Base-by-base conservation (phyloP, 92 coral and sea anemone species). In the Parazoanthus atlanticus region DNA sequence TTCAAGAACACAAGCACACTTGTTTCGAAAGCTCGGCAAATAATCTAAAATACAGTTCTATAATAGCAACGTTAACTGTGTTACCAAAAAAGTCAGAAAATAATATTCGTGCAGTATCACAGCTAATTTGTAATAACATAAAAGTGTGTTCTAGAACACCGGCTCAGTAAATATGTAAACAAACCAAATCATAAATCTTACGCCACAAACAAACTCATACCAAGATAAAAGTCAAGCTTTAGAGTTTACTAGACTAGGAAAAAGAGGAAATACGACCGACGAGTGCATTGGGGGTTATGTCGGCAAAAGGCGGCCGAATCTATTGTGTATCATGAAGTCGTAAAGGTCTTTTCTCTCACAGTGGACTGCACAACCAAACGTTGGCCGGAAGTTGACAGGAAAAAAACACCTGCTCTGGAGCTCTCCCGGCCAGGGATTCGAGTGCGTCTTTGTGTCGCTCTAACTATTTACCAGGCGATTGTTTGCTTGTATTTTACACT, bases 401-500 rank as follows among this genome's bases (percentile, higher is more conserved):
- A 46, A 78, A 77, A 78, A 11, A 17, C 58, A 78, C 82, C 82
- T 78, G 82, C 82, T 29, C 16, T 16, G 13, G 21, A 28, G 38
- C 76, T 29, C 33, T 71, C 61, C 66, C 32, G 29, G 82, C 58
- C 32, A 11, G 31, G 82, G 65, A 46, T 78, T 78, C 82, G 82
- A 46, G 65, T 78, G 82, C 19, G 25, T n/a, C 81, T 77, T 77
- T 77, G 81, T 77, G 81, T 29, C 3, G 56, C 16, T 26, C 29
- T 3, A 43, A 13, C 81, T 77, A 36, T 77, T 77, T 77, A 77
- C 81, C 58, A 29, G 21, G 38, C 31, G 81, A 77, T 43, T 78
- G 65, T 78, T 78, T 78, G 66, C 82, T 46, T 78, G 82, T 78
- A 31, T 78, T 78, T 78, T 46, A 49, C 82, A 78, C 82, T 78